phyloP scores from a whole-genome alignment of 2,888 invertebrate genomes.

The Caenorhabditis imperialis region DNA sequence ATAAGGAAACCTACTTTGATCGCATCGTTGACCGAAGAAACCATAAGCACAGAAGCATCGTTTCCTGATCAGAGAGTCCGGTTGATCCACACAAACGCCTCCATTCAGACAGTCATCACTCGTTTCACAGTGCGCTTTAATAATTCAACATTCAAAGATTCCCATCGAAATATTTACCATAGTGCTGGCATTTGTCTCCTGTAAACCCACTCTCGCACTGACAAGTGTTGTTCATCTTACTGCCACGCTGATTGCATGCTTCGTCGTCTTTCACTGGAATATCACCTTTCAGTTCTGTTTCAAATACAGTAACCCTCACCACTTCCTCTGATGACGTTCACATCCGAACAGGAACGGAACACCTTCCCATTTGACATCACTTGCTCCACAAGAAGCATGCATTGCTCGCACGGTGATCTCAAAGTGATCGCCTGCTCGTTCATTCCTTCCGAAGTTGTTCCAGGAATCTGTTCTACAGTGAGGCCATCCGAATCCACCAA shows the following conservation, averaged over 20 bases:
- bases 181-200: conserved; percentile 88
- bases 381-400: conserved; percentile 89
- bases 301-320: conserved; percentile 26
- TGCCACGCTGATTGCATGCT: conserved; percentile 88
- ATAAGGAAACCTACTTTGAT: conserved; percentile 59
- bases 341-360: conserved; percentile 94
- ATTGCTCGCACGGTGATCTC: conserved; percentile 79
- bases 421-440: conserved; percentile 8
- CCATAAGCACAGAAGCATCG: conserved; percentile 74
- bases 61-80: conserved; percentile 55
- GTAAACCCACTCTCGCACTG: conserved; percentile 83
- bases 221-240: conserved; percentile 63
- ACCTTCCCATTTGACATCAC: conserved; percentile 89
- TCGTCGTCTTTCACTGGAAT: conserved; percentile 80
- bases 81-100: conserved; percentile 70
- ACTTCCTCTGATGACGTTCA: conserved; percentile 79
- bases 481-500: conserved; percentile 64
- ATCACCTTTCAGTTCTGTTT: too few species aligned
- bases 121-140: conserved; percentile 66
- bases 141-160: neutral
- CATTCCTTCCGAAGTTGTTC: conserved; percentile 5
- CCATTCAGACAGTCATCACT: conserved; percentile 73
- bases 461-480: conserved; percentile 61
- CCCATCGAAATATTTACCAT: conserved; percentile 70
- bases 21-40: conserved; percentile 73